Percentiles rank a stretch among this genome's conserved stretches.
Evolutionary conservation across 2,113 vertebrate genomes (phyloP).

Genomic region (Vulpes ferrilata): DNA sequence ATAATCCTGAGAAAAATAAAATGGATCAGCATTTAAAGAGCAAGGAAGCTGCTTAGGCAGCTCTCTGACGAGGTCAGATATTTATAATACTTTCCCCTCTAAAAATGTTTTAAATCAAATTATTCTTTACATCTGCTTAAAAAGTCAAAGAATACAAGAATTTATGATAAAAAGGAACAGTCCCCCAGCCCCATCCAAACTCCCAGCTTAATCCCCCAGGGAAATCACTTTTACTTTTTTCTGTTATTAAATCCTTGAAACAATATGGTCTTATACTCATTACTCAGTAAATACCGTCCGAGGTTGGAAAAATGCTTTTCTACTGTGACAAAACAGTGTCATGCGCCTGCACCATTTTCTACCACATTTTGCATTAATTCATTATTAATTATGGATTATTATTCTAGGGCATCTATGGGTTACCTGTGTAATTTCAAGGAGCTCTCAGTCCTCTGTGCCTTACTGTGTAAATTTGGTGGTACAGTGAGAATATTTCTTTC

Average conservation of each 20-base stretch:
- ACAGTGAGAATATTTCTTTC: not conserved
- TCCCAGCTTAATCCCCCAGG: not conserved
- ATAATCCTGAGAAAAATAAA: not conserved
- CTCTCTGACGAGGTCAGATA: not conserved
- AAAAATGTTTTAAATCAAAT: slow-evolving; percentile 16
- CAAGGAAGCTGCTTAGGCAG: not conserved
- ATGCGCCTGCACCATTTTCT: not conserved
- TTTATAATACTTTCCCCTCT: not conserved
- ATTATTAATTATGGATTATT: not conserved
- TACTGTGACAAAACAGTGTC: not conserved
- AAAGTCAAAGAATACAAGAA: not conserved
- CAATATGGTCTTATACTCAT: not conserved
- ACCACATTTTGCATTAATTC: not conserved
- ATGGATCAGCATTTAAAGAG: not conserved
- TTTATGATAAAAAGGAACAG: not conserved
- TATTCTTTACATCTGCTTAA: not conserved
- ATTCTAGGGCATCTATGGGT: not conserved
- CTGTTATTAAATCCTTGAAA: not conserved
- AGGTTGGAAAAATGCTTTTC: not conserved
- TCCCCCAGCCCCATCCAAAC: not conserved
- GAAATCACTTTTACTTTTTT: not conserved
- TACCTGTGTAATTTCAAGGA: not conserved
- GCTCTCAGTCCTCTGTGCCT: not conserved
- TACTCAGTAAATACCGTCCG: not conserved
- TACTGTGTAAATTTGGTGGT: not conserved